Base-by-base conservation (phyloP, 2,888 invertebrate genomes). In the Melanophora roralis region DNA sequence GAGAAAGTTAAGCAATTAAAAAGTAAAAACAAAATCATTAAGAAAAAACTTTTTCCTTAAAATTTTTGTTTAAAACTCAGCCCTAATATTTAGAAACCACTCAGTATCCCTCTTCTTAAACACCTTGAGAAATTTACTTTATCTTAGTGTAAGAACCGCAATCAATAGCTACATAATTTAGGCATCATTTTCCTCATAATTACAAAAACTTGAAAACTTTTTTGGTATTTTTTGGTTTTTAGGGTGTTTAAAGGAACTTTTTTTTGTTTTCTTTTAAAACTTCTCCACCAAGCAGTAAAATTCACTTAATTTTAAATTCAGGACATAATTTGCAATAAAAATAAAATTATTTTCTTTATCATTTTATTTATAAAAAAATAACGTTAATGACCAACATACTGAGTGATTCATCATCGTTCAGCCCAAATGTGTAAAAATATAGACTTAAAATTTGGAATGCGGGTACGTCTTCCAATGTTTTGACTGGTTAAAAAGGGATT, bases 241-340 rank as follows among this genome's bases (percentile, higher is more conserved):
- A 45, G 12, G 19, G 60, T 49, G 38, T 71, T 72, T 53, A n/a
- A 14, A 23, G 21, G 2, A 16, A 32, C 19, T 11, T 51, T 40
- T 47, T 0, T 57, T 16, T 43, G 1, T 2, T 27, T 27, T 27
- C 27, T 27, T 3, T 6, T 6, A 27, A 3, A 27, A 27, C 27
- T 27, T 27, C 27, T 27, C 3, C 14, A 67, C 12, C 62, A 64
- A 78, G 76, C 59, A 68, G 47, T 77, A 59, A 80, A 83, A 83
- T 81, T 81, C 80, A 83, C 82, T 83, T 82, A 82, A 82, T 82
- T 80, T 83, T 79, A 80, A 51, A 75, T 55, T 60, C 78, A 83
- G 71, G 11, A 79, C 27, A 40, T 40, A 65, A 47, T 16, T 57
- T 69, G 36, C 27, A 14, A 8, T 53, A 11, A 27, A 36, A 51